Base-by-base conservation (phyloP, 2,797 vertebrate species). In the Eremophila alpestris region DNA sequence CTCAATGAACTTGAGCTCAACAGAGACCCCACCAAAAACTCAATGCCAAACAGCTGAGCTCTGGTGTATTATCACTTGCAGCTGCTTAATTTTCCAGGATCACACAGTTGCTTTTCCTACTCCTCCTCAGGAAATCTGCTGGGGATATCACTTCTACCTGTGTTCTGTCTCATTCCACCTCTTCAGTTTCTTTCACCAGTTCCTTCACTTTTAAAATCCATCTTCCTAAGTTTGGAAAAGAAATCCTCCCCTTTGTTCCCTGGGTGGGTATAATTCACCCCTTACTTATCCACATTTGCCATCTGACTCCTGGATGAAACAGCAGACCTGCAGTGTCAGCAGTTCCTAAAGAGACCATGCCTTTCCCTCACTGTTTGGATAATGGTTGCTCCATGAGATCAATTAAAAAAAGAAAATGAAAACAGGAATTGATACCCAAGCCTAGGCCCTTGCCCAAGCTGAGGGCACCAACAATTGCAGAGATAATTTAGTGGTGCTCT, bases 391-490 rank as follows among this genome's bases (percentile, higher is more conserved):
- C 71, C 77, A 75, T 0, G 11, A 94, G 89, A 93, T 94, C 91
- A 94, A 70, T 91, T 94, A 94, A 93, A 90, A 90, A 60, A 88
- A 82, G 83, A 93, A 96, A 94, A 96, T 76, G 56, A 93, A 94
- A 95, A 87, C 68, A 90, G 54, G 77, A 94, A 80, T 79, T 92
- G 90, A 95, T 94, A 92, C 93, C 80, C 3, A 2, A 90, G 52
- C 77, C 67, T 32, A 91, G 83, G 83, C 91, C 89, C 80, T 84
- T 29, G 29, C 89, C 90, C 90, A 77, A 30, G 89, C 59, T 1
- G n/a, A 93, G 84, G 90, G 90, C 87, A 93, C 55, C 4, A 36
- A 83, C 82, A 91, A 87, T 68, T 93, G 90, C 87, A 90, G 75
- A 81, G 71, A 62, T 90, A 95, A 95, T 96, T 96, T 90, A 93